phyloP scores from a whole-genome alignment of 2,113 vertebrate species.

The Eurypyga helias region DNA sequence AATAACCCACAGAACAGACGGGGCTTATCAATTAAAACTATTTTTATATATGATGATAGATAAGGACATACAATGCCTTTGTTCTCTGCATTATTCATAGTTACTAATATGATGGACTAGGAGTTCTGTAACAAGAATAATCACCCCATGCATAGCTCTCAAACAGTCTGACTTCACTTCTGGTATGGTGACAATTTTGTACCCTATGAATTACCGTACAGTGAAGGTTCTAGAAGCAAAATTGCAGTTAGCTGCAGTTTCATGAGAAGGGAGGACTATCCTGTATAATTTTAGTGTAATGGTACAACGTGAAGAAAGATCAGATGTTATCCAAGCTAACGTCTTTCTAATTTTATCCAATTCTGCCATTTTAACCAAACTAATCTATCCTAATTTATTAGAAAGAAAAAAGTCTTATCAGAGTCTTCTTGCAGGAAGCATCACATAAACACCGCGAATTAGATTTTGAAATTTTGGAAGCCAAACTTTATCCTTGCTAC shows the following conservation, averaged over 20 bases:
- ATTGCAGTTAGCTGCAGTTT: not conserved
- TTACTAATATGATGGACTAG: not conserved
- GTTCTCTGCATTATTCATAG: slow-evolving; percentile 13
- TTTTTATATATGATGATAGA: not conserved
- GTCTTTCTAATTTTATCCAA: slow-evolving; percentile 34
- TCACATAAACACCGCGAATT: not conserved
- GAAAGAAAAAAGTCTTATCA: not conserved
- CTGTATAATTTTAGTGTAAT: not conserved
- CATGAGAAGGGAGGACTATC: not conserved
- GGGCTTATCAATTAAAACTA: slow-evolving; percentile 59
- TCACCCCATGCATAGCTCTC: not conserved
- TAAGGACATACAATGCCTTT: not conserved
- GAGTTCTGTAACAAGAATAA: not conserved
- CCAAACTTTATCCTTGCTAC: not conserved
- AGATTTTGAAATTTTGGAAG: slow-evolving; percentile 13
- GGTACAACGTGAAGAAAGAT: not conserved
- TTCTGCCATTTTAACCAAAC: slow-evolving; percentile 18
- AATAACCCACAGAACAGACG: slow-evolving; percentile 53
- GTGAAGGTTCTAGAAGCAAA: not conserved
- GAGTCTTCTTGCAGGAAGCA: not conserved
- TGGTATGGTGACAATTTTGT: not conserved
- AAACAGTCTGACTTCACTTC: not conserved
- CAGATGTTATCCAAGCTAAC: not conserved
- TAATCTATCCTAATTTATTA: slow-evolving; percentile 14
- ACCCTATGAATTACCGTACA: not conserved